Evolutionary conservation across 2,797 vertebrate species (phyloP).

Genomic region (Gastrophryne carolinensis): DNA sequence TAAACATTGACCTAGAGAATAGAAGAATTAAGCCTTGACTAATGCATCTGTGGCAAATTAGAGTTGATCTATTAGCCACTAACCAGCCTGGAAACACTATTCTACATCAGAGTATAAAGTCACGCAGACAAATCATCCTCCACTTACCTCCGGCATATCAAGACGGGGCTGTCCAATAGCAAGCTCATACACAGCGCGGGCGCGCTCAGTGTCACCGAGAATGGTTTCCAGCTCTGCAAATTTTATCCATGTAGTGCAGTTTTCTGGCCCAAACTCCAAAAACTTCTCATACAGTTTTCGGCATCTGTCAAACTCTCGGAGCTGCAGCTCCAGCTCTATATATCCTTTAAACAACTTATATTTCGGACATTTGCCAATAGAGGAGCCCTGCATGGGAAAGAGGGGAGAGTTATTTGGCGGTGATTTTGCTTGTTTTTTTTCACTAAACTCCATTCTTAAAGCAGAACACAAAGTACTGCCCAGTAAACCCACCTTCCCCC

Average conservation of each 20-base stretch:
- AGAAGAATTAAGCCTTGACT: too few species aligned
- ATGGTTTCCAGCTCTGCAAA: conserved; percentile 95
- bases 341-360: conserved; percentile 98
- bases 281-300: conserved; percentile 97
- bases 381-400: conserved; percentile 73
- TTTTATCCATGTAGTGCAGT: conserved; percentile 98
- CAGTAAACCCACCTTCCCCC: too few species aligned
- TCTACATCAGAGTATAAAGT: too few species aligned
- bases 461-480: too few species aligned
- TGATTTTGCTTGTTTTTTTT: too few species aligned
- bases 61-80: too few species aligned
- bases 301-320: conserved; percentile 95
- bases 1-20: too few species aligned
- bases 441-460: too few species aligned
- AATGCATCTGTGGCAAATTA: too few species aligned
- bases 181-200: conserved; percentile 90
- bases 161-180: conserved; percentile 91
- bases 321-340: conserved; percentile 92
- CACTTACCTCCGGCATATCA: conserved; percentile 96
- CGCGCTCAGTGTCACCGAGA: conserved; percentile 85
- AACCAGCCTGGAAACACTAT: too few species aligned
- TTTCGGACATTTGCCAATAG: conserved; percentile 94
- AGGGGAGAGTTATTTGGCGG: too few species aligned
- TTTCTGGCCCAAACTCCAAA: conserved; percentile 91
- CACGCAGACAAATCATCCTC: background rate